phyloP scores from a whole-genome alignment of 2,113 vertebrate species.

The Phaethon lepturus region DNA sequence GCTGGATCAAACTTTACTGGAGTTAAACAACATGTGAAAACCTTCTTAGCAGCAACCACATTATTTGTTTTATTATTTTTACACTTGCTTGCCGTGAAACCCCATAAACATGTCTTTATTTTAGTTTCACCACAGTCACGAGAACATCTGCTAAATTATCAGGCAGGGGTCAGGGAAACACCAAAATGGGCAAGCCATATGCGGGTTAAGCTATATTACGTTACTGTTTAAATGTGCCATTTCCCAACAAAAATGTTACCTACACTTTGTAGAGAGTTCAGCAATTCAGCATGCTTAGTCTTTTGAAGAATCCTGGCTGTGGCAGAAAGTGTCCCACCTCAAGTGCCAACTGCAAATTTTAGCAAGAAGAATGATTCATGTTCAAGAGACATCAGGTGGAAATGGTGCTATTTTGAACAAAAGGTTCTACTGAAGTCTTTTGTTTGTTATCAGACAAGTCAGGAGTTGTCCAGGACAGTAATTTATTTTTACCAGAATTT shows the following conservation, averaged over 20 bases:
- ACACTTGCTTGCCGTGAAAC: slow-evolving; percentile 87
- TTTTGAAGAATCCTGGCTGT: slow-evolving; percentile 47
- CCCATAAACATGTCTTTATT: slow-evolving; percentile 74
- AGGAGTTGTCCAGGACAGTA: slow-evolving; percentile 53
- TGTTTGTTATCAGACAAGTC: slow-evolving; percentile 43
- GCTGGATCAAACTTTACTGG: slow-evolving; percentile 99
- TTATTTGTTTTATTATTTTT: slow-evolving; percentile 77
- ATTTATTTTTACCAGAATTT: slow-evolving; percentile 71
- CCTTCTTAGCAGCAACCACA: slow-evolving; percentile 76
- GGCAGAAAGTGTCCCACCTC: slow-evolving; percentile 47
- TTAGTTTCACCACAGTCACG: slow-evolving; percentile 79
- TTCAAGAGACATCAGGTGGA: slow-evolving; percentile 65
- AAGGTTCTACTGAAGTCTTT: slow-evolving; percentile 54
- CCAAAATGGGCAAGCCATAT: slow-evolving; percentile 65
- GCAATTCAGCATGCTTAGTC: slow-evolving; percentile 9
- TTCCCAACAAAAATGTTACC: slow-evolving; percentile 73
- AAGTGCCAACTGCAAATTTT: slow-evolving; percentile 60
- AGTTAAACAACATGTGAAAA: slow-evolving; percentile 99
- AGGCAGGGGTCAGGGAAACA: slow-evolving; percentile 72
- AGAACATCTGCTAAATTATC: slow-evolving; percentile 60
- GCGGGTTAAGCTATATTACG: background rate
- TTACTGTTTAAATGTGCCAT: slow-evolving; percentile 71
- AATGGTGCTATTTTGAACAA: slow-evolving; percentile 87
- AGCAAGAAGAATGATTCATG: background rate
- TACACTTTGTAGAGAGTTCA: slow-evolving; percentile 76